These are phyloP conservation scores for Pteromalus puparum DNA, from an alignment of 1,140 invertebrate genomes.

Conservation along the genomic window DNA sequence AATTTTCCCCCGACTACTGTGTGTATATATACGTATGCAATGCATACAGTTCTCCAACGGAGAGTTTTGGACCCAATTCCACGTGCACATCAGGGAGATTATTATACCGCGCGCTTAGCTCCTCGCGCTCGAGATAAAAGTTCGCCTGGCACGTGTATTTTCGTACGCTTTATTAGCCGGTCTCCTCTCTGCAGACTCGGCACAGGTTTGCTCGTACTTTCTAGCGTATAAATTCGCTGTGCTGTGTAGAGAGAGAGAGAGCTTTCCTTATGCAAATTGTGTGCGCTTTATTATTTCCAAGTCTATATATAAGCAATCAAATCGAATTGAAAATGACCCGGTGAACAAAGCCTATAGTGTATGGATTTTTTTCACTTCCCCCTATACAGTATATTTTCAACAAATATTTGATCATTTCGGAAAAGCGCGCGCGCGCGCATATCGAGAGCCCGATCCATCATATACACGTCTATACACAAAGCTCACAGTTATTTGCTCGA, in stretches of 20 bases:
- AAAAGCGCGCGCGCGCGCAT: too few species aligned
- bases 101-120: not conserved
- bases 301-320: too few species aligned
- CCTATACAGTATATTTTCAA: not conserved
- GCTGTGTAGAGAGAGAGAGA: too few species aligned
- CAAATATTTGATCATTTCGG: conserved; percentile 17
- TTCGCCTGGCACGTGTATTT: conserved; percentile 8
- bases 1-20: conserved; percentile 1
- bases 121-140: conserved; percentile 24
- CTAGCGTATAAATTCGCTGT: not conserved
- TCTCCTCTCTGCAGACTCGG: not conserved
- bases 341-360: too few species aligned
- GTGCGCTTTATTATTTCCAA: too few species aligned
- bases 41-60: not conserved
- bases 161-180: conserved; percentile 18
- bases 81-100: not conserved
- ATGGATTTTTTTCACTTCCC: not conserved
- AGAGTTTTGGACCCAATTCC: not conserved
- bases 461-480: not conserved
- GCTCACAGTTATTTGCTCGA: not conserved
- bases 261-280: too few species aligned
- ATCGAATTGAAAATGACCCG: too few species aligned
- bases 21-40: too few species aligned
- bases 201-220: not conserved
- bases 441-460: conserved; percentile 14